Evolutionary conservation across 2,113 vertebrate species (phyloP).

Genomic region (Puffinus mauretanicus): DNA sequence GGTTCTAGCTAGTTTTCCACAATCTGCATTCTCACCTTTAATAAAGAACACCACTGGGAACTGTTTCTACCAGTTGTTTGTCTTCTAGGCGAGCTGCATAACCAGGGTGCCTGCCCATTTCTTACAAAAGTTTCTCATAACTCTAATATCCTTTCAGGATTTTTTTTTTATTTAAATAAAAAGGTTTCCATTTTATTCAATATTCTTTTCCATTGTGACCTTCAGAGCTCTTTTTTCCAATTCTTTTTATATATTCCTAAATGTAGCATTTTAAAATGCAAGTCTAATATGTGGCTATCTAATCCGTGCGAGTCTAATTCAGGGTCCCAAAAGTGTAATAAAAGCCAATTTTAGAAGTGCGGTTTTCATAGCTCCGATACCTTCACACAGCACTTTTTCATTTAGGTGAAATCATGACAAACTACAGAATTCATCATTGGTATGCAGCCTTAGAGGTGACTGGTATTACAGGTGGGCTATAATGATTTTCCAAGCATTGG

Average conservation of each 20-base stretch:
- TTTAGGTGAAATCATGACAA: neutral
- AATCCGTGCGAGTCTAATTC: neutral
- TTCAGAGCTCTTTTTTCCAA: neutral
- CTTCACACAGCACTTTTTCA: neutral
- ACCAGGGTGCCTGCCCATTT: neutral
- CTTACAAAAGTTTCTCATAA: neutral
- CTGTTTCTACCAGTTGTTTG: neutral
- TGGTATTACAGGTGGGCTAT: neutral
- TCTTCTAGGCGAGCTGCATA: neutral
- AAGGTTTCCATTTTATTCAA: neutral
- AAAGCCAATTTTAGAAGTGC: neutral
- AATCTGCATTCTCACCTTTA: neutral
- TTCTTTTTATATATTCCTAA: neutral
- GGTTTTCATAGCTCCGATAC: accelerated
- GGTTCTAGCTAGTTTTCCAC: neutral
- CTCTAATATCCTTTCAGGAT: neutral
- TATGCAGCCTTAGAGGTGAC: neutral
- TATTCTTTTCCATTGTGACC: neutral
- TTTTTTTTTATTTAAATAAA: neutral
- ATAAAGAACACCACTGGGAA: neutral
- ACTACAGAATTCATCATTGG: neutral
- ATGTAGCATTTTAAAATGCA: neutral
- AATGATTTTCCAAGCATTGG: neutral
- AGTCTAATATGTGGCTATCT: neutral
- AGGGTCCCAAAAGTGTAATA: neutral